Evolutionary conservation across 2,888 invertebrate species (phyloP).

Genomic region (Cantharis flavilabris): DNA sequence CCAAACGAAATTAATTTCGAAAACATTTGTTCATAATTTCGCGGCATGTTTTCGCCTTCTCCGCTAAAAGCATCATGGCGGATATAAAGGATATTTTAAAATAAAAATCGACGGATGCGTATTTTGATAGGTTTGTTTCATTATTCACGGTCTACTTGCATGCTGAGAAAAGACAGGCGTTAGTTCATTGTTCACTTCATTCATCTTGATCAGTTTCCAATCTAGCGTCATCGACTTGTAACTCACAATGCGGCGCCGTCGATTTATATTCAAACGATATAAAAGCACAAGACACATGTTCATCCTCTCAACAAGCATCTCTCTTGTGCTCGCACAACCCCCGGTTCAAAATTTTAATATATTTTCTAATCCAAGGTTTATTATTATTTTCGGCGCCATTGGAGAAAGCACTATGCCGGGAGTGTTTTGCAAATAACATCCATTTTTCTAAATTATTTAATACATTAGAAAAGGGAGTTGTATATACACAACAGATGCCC

Average conservation of each 20-base stretch:
- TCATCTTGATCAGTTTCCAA: constrained; percentile 52
- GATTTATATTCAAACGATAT: constrained; percentile 42
- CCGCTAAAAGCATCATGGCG: background rate
- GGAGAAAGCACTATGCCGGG: background rate
- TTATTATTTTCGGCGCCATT: background rate
- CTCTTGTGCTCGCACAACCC: background rate
- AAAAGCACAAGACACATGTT: constrained; percentile 26
- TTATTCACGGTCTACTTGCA: constrained; percentile 37
- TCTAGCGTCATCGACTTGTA: constrained; percentile 30
- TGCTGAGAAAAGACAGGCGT: constrained; percentile 17
- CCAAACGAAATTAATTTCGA: background rate
- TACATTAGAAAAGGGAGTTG: background rate
- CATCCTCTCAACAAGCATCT: constrained; percentile 12
- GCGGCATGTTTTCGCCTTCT: background rate
- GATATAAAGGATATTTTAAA: constrained; percentile 3
- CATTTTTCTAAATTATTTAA: background rate
- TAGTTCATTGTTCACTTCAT: constrained; percentile 43
- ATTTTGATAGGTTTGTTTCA: constrained; percentile 37
- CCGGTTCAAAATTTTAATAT: background rate
- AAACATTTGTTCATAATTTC: background rate
- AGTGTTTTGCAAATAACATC: background rate
- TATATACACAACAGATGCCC: background rate
- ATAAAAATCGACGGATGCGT: constrained; percentile 15
- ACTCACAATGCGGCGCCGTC: constrained; percentile 32
- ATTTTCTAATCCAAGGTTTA: background rate